Base-by-base conservation (phyloP, 2,888 invertebrate genomes). In the Oligia latruncula region DNA sequence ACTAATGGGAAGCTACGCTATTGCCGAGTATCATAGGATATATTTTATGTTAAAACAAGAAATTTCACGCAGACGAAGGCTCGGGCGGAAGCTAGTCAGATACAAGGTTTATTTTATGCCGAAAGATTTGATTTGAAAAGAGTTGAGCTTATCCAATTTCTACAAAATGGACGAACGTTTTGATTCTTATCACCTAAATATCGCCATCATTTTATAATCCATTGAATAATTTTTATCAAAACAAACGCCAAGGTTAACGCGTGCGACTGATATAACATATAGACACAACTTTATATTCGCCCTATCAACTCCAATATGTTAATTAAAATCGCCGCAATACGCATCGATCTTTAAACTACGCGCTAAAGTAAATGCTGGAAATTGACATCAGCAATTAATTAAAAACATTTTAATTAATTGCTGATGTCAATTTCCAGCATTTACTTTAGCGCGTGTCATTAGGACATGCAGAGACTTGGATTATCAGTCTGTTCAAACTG, bases 231-330 rank as follows among this genome's bases (percentile, higher is more conserved):
- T 66, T 77, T 80, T 72, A 86, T 83, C 78, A 85, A 79, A 81
- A 85, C 78, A 86, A 86, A 86, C 70, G 23, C 55, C 86, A 86
- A 86, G 87, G 78, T 67, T 76, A 80, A 78, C 77, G 1, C n/a
- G 73, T 85, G 49, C 17, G 6, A 64, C 58, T 77, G 75, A 77
- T 43, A 64, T 79, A 79, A 79, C 29, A 67, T 70, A 73, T 71
- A 74, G 74, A 80, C 83, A 80, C 83, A 80, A 85, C 62, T 85
- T 83, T 60, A 77, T 58, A 83, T 80, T 75, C 68, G 49, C 62
- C 43, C 52, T 85, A 80, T 82, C 72, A 52, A 75, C 43, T 80
- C 62, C 13, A 82, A 17, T 71, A 72, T 72, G 60, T 29, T 74
- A 74, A 82, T 85, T 80, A 68, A 77, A 76, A 74, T 60, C 9